phyloP scores from a whole-genome alignment of 2,113 vertebrate species.

The Megaleporinus macrocephalus region DNA sequence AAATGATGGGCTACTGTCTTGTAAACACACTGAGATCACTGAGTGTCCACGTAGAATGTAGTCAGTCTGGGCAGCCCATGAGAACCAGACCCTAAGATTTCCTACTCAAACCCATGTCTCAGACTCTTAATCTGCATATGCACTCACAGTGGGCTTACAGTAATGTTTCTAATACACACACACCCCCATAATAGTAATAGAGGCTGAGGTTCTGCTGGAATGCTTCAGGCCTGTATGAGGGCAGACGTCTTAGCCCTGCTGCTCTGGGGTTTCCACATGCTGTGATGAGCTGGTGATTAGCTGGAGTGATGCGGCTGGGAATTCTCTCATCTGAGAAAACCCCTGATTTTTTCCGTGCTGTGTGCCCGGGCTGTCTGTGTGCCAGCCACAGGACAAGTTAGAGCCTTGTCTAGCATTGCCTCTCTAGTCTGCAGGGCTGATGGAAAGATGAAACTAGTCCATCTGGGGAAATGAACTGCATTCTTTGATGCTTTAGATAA shows the following conservation, averaged over 20 bases:
- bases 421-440: no score
- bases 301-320: conserved; percentile 1
- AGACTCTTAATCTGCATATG: conserved; percentile 33
- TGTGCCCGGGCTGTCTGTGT: neutral
- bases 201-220: conserved; percentile 20
- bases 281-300: conserved; percentile 36
- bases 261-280: conserved; percentile 13
- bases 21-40: no score
- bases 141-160: conserved; percentile 7
- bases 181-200: neutral
- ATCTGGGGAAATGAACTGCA: no score
- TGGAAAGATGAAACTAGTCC: no score
- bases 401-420: neutral
- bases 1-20: no score
- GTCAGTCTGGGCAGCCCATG: neutral
- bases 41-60: neutral
- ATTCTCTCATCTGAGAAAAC: neutral
- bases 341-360: conserved; percentile 26
- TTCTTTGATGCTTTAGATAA: no score
- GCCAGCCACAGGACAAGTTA: no score
- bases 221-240: neutral
- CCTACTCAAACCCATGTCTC: conserved; percentile 22
- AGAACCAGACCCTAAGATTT: conserved; percentile 39
- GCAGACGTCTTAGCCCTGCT: neutral
- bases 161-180: conserved; percentile 5